phyloP scores from a whole-genome alignment of 2,797 vertebrate species.

The Catamblyrhynchus diadema region DNA sequence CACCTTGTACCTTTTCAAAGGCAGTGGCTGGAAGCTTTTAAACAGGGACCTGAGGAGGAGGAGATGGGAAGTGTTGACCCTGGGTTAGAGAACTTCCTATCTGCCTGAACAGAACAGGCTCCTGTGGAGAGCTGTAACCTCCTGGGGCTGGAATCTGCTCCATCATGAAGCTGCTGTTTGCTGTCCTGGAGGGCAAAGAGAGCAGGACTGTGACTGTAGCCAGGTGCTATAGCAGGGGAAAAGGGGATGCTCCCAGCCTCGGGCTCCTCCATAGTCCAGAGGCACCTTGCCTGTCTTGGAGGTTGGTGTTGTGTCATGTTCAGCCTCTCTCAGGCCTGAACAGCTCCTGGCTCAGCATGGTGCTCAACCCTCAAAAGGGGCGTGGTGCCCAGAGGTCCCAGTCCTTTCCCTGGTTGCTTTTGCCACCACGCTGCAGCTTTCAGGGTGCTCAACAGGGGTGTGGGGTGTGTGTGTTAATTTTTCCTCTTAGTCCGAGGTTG shows the following conservation, averaged over 20 bases:
- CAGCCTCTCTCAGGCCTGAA: background rate
- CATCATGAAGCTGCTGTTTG: accelerated
- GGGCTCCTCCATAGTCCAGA: background rate
- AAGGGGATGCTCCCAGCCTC: accelerated
- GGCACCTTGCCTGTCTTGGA: accelerated
- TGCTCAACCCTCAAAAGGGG: accelerated
- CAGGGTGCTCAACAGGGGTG: background rate
- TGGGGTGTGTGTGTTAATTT: background rate
- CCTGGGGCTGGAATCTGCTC: background rate
- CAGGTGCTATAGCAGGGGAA: background rate
- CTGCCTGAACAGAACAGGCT: accelerated
- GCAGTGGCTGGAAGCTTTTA: background rate
- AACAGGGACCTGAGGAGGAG: background rate
- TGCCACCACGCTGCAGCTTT: background rate
- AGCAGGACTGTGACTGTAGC: background rate
- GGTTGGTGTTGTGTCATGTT: background rate
- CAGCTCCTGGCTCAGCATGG: background rate
- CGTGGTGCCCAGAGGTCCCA: accelerated
- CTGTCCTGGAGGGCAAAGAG: background rate
- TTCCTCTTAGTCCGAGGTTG: background rate
- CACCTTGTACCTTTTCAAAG: background rate
- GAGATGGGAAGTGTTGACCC: accelerated
- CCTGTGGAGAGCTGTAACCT: accelerated
- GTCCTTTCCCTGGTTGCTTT: background rate
- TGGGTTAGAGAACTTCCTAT: accelerated